Conservation (phyloP, 2,113 vertebrate species). For the Miniopterus natalensis region DNA sequence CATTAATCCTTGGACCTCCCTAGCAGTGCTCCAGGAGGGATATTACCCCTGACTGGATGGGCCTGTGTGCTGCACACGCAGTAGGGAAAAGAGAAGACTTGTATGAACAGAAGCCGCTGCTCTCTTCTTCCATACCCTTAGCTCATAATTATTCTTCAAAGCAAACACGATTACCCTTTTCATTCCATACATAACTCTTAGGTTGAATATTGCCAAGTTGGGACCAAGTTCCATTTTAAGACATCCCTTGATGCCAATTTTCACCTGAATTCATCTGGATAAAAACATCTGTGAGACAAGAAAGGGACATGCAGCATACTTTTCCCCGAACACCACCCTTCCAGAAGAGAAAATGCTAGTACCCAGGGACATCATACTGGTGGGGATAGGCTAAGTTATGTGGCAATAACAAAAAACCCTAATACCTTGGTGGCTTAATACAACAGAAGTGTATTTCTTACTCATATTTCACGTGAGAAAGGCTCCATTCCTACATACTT, state of each 20-base stretch:
- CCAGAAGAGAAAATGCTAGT: conserved; percentile 15
- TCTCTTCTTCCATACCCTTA: conserved; percentile 44
- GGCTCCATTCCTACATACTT: not conserved
- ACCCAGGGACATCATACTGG: not conserved
- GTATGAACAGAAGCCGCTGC: not conserved
- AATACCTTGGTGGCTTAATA: not conserved
- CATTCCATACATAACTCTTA: conserved; percentile 70
- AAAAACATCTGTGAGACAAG: conserved; percentile 61
- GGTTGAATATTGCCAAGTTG: conserved; percentile 58
- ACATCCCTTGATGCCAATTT: conserved; percentile 72
- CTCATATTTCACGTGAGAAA: not conserved
- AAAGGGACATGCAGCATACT: not conserved
- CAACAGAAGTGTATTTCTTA: conserved; percentile 2
- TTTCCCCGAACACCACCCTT: not conserved
- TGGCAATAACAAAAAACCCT: conserved; percentile 39
- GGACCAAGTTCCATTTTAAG: conserved; percentile 53
- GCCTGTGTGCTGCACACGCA: not conserved
- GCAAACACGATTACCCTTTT: conserved; percentile 73
- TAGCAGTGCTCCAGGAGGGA: not conserved
- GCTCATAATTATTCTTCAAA: conserved; percentile 72
- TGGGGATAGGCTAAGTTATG: conserved; percentile 25
- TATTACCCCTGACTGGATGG: not conserved
- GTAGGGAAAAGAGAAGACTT: not conserved
- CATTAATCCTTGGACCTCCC: not conserved
- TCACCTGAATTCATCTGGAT: conserved; percentile 62